A percentile compares a stretch with the other conserved stretches of the same genome.
Conservation (phyloP, 2,888 invertebrate species). For the Chouioia cunea region DNA sequence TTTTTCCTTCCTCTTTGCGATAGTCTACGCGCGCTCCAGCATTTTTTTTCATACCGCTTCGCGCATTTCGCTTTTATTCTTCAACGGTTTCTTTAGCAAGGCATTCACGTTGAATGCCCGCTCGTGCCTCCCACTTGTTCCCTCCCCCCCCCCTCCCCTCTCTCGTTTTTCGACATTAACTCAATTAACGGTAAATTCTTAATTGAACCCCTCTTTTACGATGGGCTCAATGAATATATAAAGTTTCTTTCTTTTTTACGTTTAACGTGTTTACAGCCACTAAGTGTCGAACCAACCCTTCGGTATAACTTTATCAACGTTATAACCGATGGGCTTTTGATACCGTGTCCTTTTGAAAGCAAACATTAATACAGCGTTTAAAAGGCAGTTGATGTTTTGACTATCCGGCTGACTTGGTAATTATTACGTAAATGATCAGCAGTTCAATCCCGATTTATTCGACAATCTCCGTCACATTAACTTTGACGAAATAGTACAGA, state of each 20-base stretch:
- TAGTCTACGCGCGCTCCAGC: background rate
- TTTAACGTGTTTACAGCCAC: constrained; percentile 14
- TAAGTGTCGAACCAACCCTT: constrained; percentile 10
- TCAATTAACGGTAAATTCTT: constrained; percentile 45
- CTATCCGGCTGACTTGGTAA: too few species aligned
- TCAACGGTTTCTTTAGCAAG: constrained; percentile 31
- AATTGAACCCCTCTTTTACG: constrained; percentile 34
- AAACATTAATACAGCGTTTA: too few species aligned
- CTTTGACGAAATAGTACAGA: too few species aligned
- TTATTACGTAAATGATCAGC: background rate
- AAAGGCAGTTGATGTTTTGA: too few species aligned
- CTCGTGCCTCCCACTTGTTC: constrained; percentile 24
- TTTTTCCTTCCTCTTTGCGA: constrained; percentile 4
- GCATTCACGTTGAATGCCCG: constrained; percentile 40
- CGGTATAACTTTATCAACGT: constrained; percentile 10
- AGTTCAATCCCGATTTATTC: background rate
- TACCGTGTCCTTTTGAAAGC: too few species aligned
- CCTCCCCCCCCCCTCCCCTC: constrained; percentile 22
- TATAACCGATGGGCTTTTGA: background rate
- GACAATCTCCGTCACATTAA: too few species aligned
- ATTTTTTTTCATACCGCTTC: constrained; percentile 23
- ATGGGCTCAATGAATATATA: constrained; percentile 32
- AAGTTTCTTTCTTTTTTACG: constrained; percentile 8
- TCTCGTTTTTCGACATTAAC: constrained; percentile 40
- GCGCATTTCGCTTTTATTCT: constrained; percentile 42